Evolutionary conservation across 2,888 invertebrate genomes (phyloP), one percentile per base, ranked within the genome.

Genomic region (Petrolisthes manimaculis): DNA sequence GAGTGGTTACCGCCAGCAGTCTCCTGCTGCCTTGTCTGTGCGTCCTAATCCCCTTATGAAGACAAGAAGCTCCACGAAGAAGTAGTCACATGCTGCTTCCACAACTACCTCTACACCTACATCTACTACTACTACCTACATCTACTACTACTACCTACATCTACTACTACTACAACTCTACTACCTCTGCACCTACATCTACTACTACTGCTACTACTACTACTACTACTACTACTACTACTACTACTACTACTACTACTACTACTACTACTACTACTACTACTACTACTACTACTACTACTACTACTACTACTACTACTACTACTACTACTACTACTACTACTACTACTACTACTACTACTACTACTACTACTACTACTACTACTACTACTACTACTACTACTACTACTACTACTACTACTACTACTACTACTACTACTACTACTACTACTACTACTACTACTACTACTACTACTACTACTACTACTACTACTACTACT

Each of bases 221-320:
- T 54, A 79, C 53, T 3, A 54, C 55, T 14, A 53, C 79, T 53
- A 54, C 79, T 21, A 54, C 54, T 14, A 79, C 1, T 14, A 54
- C 53, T 21, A 79, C 55, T 54, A 53, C 79, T 54, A 79, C 54
- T 79, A 79, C 54, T 53, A 75, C 75, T 53, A 77, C 77, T 24
- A 77, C 77, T 24, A 51, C 37, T 37, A 77, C 77, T 24, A 77
- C 77, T 24, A 24, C 77, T 37, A 77, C 77, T 24, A 77, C 77
- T 24, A 77, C 77, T 24, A 77, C 77, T 37, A 77, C 77, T 24
- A 77, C 12, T 77, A 8, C 77, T 77, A 77, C 8, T 37, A 75
- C 77, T 77, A 75, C 75, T 75, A 21, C 75, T 75, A 75, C 75
- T 75, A 75, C 75, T 75, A 75, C 75, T 75, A 75, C 75, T 21